These are phyloP conservation scores for Thymelicus acteon DNA, from an alignment of 2,888 invertebrate genomes.

Conservation along the genomic window DNA sequence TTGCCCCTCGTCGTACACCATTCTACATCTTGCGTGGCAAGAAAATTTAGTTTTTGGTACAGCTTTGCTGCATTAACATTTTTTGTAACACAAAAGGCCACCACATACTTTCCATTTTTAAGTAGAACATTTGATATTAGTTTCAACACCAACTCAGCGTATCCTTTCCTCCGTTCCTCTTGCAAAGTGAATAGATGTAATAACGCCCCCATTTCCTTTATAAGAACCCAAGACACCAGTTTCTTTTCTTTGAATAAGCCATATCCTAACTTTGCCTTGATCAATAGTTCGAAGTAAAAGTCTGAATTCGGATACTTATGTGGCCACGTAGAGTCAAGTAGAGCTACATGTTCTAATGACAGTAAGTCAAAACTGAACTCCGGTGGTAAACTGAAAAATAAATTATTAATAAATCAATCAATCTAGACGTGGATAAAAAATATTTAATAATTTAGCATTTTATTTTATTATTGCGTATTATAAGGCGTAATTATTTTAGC, in stretches of 20 bases:
- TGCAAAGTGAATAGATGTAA: constrained; percentile 47
- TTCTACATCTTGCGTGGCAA: not conserved
- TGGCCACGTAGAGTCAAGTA: constrained; percentile 60
- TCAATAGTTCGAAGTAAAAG: constrained; percentile 44
- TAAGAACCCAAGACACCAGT: constrained; percentile 47
- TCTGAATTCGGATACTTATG: constrained; percentile 51
- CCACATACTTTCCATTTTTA: constrained; percentile 30
- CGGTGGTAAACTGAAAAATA: constrained; percentile 52
- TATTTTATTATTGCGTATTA: too few relatives aligned
- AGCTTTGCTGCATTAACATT: constrained; percentile 38
- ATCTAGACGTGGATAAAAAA: too few relatives aligned
- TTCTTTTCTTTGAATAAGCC: constrained; percentile 46
- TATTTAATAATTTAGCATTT: too few relatives aligned
- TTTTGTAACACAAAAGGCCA: constrained; percentile 39
- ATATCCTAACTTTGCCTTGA: constrained; percentile 44
- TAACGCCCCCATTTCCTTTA: constrained; percentile 48
- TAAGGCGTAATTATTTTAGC: too few relatives aligned
- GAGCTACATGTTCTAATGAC: constrained; percentile 50
- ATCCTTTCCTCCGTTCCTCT: constrained; percentile 44
- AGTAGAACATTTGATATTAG: constrained; percentile 38
- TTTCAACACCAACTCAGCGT: constrained; percentile 41
- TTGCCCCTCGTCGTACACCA: constrained; percentile 19
- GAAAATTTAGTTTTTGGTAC: constrained; percentile 39
- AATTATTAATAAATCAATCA: not conserved
- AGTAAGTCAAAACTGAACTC: constrained; percentile 51